A percentile compares a stretch with the other conserved stretches of the same genome.
Evolutionary conservation across 2,888 invertebrate genomes (phyloP).

Genomic region (Aphodius granarius): DNA sequence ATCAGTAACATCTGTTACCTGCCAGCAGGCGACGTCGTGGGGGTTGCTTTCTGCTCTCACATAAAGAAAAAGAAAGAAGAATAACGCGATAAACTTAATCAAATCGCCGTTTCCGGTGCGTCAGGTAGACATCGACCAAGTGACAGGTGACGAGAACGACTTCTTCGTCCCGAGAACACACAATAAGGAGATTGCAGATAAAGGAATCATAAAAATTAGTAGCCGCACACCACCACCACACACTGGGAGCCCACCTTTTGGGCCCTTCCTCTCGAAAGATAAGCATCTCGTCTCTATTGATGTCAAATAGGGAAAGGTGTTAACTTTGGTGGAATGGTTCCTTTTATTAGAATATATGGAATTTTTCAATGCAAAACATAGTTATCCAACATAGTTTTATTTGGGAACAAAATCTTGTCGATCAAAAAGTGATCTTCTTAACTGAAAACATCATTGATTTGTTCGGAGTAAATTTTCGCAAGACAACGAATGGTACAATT

Average conservation of each 20-base stretch:
- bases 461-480: too few relatives aligned
- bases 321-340: background rate
- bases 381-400: too few relatives aligned
- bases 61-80: background rate
- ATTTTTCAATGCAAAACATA: too few relatives aligned
- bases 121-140: conserved; percentile 3
- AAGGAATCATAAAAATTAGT: conserved; percentile 35
- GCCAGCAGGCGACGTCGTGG: background rate
- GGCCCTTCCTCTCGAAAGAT: background rate
- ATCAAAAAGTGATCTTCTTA: too few relatives aligned
- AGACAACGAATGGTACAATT: too few relatives aligned
- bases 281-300: conserved; percentile 4
- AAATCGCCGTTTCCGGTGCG: conserved; percentile 10
- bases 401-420: too few relatives aligned
- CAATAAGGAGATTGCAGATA: conserved; percentile 29
- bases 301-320: background rate
- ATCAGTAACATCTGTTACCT: background rate
- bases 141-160: conserved; percentile 11
- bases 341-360: too few relatives aligned
- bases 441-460: too few relatives aligned
- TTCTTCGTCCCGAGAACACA: background rate
- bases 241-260: conserved; percentile 16
- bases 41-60: background rate
- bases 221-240: conserved; percentile 23
- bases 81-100: conserved; percentile 10